Conservation (phyloP, 1,140 invertebrate genomes). For the Drosophila kohkoa region DNA sequence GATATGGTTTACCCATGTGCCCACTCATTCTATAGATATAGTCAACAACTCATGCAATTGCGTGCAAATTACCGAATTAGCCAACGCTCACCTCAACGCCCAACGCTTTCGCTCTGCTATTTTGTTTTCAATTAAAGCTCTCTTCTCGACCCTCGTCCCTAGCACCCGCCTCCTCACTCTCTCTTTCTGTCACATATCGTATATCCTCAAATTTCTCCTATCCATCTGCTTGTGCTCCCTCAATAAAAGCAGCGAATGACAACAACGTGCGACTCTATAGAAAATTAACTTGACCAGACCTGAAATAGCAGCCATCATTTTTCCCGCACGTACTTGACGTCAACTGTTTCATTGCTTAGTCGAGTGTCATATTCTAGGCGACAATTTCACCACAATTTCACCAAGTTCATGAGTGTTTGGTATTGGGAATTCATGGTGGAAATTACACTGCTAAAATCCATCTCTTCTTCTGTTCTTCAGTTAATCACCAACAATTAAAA, state of each 20-base stretch:
- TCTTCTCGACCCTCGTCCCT: neutral
- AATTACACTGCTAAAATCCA: too few species aligned
- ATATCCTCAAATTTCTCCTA: too few species aligned
- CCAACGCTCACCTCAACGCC: conserved; percentile 74
- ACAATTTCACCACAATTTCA: conserved; percentile 12
- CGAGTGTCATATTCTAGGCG: neutral
- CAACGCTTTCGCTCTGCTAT: conserved; percentile 70
- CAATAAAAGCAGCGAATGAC: conserved; percentile 77
- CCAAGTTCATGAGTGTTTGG: neutral
- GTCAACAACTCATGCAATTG: conserved; percentile 82
- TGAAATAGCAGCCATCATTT: conserved; percentile 43
- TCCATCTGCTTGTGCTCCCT: too few species aligned
- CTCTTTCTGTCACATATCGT: neutral
- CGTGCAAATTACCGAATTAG: conserved; percentile 82
- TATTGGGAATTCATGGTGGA: neutral
- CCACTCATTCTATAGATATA: conserved; percentile 76
- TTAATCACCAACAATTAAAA: too few species aligned
- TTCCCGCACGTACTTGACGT: conserved; percentile 62
- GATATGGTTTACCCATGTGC: conserved; percentile 30
- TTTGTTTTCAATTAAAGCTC: conserved; percentile 79
- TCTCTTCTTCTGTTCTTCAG: too few species aligned
- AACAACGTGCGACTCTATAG: conserved; percentile 75
- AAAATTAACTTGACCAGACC: conserved; percentile 75
- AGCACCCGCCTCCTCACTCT: neutral
- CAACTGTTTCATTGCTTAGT: conserved; percentile 56